Conservation (phyloP, 2,797 vertebrate genomes). For the Naso thynnoides region DNA sequence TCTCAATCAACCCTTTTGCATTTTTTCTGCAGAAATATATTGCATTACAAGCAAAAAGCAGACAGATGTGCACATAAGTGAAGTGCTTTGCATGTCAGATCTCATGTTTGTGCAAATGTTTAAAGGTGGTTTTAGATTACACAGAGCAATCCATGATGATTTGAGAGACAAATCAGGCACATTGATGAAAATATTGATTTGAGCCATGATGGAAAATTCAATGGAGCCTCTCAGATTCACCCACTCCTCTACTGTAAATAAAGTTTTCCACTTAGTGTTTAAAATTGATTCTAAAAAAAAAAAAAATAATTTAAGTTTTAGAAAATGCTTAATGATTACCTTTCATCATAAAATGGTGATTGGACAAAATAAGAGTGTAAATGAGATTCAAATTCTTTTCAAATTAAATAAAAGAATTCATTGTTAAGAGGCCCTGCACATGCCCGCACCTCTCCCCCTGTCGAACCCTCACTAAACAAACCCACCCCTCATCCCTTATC, state of each 20-base stretch:
- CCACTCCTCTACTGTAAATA: conserved; percentile 6
- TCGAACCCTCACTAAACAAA: conserved; percentile 3
- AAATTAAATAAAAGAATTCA: neutral
- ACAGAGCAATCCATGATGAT: neutral
- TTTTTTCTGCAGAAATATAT: neutral
- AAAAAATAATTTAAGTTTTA: no score
- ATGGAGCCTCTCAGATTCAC: conserved; percentile 19
- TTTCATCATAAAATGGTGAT: neutral
- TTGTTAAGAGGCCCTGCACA: neutral
- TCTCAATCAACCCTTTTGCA: neutral
- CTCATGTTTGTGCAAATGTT: neutral
- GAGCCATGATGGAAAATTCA: conserved; percentile 43
- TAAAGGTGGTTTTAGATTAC: conserved; percentile 8
- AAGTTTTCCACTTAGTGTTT: neutral
- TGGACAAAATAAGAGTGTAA: neutral
- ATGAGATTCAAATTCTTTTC: neutral
- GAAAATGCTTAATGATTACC: no score
- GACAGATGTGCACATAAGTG: neutral
- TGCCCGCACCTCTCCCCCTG: conserved; percentile 8
- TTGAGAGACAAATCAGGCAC: conserved; percentile 29
- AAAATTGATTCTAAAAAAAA: neutral
- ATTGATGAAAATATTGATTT: conserved; percentile 48
- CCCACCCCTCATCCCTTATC: neutral
- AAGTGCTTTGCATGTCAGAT: neutral
- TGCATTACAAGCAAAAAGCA: neutral